Base-by-base conservation (phyloP, 2,113 vertebrate genomes). In the Thamnaconus septentrionalis region DNA sequence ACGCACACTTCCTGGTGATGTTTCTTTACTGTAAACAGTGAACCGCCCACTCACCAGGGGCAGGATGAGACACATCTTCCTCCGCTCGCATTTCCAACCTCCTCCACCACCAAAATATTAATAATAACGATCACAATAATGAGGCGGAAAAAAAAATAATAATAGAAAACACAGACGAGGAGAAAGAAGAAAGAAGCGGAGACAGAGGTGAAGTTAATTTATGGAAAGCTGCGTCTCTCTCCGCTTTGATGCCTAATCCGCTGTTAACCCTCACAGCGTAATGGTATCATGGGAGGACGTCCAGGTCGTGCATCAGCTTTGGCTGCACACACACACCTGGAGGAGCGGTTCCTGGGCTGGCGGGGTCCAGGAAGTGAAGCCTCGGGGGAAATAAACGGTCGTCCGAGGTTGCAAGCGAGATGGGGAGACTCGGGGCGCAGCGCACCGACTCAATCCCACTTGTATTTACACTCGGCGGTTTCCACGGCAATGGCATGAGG, bases 191-290 rank as follows among this genome's bases (percentile, higher is more conserved):
- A 69, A 57, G 60, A 73, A 82, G 78, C 61, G 61, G 58, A 82
- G 75, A 84, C 74, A 82, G 87, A 84, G 67, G 72, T 73, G 63
- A 76, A 56, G 62, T 65, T 87, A 75, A 88, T 84, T 87, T 86
- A 83, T 88, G 84, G 81, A 88, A 86, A 84, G 79, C 85, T 1
- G 8, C 47, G 8, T 4, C 42, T 41, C 60, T 71, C 41, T 7
- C 12, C 48, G 55, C 83, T 87, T 84, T 86, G 78, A 83, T 76
- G 75, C 79, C 64, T 85, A 81, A 85, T 86, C 83, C 48, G 18
- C 61, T 77, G 83, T 83, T 83, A 85, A 81, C 73, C 73, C 50
- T 40, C 53, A 43, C 59, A 67, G 59, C 54, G 51, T 59, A 53
- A 62, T n/a, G 8, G 18, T 41, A 51, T 10, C 58, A 53, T 12